Percentiles rank a stretch among this genome's conserved stretches.
These are phyloP conservation scores for Vidua macroura DNA, from an alignment of 2,113 vertebrate genomes.

Conservation along the genomic window DNA sequence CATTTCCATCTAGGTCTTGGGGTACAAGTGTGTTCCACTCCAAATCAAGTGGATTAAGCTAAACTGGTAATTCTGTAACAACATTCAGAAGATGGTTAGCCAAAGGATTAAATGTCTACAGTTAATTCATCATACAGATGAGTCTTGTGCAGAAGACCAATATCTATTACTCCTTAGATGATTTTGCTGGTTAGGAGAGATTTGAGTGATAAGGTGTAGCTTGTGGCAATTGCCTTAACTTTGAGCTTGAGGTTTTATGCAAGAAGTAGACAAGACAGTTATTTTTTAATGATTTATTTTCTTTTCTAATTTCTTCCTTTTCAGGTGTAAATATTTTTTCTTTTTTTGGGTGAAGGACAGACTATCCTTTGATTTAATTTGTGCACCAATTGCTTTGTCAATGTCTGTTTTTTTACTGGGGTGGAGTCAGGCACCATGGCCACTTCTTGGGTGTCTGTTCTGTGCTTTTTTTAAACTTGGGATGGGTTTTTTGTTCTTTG, in stretches of 20 bases:
- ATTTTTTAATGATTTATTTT: background rate
- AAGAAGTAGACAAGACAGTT: background rate
- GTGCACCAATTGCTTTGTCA: background rate
- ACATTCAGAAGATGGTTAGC: background rate
- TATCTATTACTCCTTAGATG: background rate
- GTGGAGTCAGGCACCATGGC: background rate
- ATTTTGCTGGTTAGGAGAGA: background rate
- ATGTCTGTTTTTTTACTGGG: background rate
- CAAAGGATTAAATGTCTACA: background rate
- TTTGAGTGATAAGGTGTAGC: background rate
- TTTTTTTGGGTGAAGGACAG: background rate
- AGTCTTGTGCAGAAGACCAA: fast-evolving
- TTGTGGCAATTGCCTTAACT: background rate
- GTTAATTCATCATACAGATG: background rate
- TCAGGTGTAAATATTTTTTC: background rate
- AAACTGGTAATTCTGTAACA: background rate
- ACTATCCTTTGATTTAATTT: background rate
- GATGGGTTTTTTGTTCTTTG: background rate
- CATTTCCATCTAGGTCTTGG: background rate
- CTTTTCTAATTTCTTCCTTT: background rate
- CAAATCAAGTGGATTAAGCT: background rate
- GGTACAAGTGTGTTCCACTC: background rate
- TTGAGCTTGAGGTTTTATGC: background rate
- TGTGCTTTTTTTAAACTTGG: background rate
- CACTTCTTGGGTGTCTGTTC: background rate